Base-by-base conservation (phyloP, 2,888 invertebrate genomes). In the Oligia strigilis region DNA sequence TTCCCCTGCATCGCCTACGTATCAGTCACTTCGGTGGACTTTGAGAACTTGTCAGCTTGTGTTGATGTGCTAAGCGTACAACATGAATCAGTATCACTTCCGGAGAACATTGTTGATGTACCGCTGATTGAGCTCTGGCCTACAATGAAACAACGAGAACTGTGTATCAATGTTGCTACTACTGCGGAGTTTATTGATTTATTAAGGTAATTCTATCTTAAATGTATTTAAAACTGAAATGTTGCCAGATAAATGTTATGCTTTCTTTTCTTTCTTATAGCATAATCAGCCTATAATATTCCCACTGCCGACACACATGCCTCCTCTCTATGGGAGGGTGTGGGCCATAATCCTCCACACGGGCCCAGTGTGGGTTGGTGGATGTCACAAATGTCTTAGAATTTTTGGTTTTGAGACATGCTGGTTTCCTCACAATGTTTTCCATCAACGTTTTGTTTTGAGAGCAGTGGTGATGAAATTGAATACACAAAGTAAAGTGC, bases 131-230 rank as follows among this genome's bases (percentile, higher is more conserved):
- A 98, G 83, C 93, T 98, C 0, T 98, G 98, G 97, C 98, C 98
- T 0, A 98, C 98, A 0, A 97, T 94, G 36, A 95, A 97, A n/a
- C 98, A 98, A 90, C 87, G 94, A 55, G 97, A 97, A 81, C 96
- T 97, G 72, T 97, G 96, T 80, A 92, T 98, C 11, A 97, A 98
- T 92, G 96, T 97, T 70, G 93, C 97, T 0, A 95, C 97, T 4
- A 98, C 98, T 1, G 97, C 98, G 0, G 97, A 97, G 87, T 97
- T 97, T 84, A 97, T 98, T 82, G 98, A 98, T 93, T 95, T 98
- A 86, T 92, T 98, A 73, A 94, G 97, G 97, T 97, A 60, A n/a
- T 11, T 58, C 9, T 58, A 58, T 58, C 23, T 58, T 58, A 23
- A 58, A 58, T 58, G 58, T 58, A 58, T 58, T 60, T n/a, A 11